Base-by-base conservation (phyloP, 2,888 invertebrate genomes). In the Helobdella robusta region DNA sequence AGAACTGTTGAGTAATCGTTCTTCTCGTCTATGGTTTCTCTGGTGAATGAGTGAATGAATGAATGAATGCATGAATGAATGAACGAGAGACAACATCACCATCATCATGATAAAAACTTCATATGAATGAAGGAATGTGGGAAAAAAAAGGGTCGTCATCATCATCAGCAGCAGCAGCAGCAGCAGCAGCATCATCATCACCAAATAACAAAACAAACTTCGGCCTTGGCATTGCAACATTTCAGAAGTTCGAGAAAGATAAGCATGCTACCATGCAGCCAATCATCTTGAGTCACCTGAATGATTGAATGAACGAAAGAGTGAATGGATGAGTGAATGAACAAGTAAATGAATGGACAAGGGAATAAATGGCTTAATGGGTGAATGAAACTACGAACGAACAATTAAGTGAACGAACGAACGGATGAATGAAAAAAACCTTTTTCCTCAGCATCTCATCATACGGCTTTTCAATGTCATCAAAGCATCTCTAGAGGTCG, bases 201-300 rank as follows among this genome's bases (percentile, higher is more conserved):
- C n/a, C n/a, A n/a, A n/a, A n/a, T n/a, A n/a, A n/a, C n/a, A n/a
- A n/a, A n/a, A n/a, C 70, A 67, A 68, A 79, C 78, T 76, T 81
- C 80, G 61, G 78, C 77, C 67, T 84, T 84, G 0, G 88, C 86
- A 81, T 94, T 92, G 50, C 91, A 88, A 76, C 90, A 90, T 66
- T 94, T 84, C 20, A 98, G 82, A 2, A 98, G 82, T 79, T 98
- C 98, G 81, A 97, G 95, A 34, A 95, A 82, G 25, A 95, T 89
- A 46, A 97, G 83, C 18, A 97, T 82, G 0, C 91, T 90, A 35
- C 94, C 94, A 77, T 97, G 95, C 25, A 90, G 86, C 76, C 89
- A 85, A 77, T 95, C 95, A 73, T 97, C 95, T 70, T 86, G 69
- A 0, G n/a, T n/a, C n/a, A n/a, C n/a, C n/a, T n/a, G n/a, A n/a